Evolutionary conservation across 2,797 vertebrate species (phyloP).

Genomic region (Amniataba percoides): DNA sequence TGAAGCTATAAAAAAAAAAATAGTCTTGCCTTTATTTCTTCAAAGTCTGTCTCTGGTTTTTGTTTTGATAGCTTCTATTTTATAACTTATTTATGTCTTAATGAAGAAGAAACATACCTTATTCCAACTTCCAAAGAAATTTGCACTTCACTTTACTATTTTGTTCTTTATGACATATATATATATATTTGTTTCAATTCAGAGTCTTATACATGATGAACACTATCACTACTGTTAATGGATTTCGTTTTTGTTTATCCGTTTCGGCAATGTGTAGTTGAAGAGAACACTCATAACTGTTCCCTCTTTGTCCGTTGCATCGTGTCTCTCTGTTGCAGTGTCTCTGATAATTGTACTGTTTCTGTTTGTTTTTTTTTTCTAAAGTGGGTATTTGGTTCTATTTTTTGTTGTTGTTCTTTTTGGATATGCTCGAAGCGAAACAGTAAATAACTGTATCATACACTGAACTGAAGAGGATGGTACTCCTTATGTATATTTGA

Average conservation of each 20-base stretch:
- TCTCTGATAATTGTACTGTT: slow-evolving; percentile 81
- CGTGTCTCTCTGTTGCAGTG: slow-evolving; percentile 89
- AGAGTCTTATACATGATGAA: slow-evolving; percentile 63
- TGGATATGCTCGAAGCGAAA: slow-evolving; percentile 84
- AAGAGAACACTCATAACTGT: slow-evolving; percentile 85
- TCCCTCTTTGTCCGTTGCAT: slow-evolving; percentile 82
- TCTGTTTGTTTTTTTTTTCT: slow-evolving; percentile 72
- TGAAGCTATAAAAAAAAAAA: slow-evolving; percentile 86
- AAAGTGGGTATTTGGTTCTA: slow-evolving; percentile 82
- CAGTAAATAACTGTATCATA: slow-evolving; percentile 94
- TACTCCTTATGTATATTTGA: slow-evolving; percentile 98
- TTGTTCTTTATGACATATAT: slow-evolving; percentile 69
- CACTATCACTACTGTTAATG: slow-evolving; percentile 75
- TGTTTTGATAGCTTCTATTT: slow-evolving; percentile 86
- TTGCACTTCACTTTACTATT: slow-evolving; percentile 93
- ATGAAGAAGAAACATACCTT: slow-evolving; percentile 86
- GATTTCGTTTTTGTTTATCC: slow-evolving; percentile 70
- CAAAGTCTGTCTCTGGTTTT: slow-evolving; percentile 64
- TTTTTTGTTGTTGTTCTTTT: slow-evolving; percentile 84
- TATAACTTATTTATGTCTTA: slow-evolving; percentile 89
- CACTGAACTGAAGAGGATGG: slow-evolving; percentile 89
- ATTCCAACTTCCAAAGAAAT: slow-evolving; percentile 98
- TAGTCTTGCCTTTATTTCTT: slow-evolving; percentile 90
- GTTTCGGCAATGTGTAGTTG: slow-evolving; percentile 86
- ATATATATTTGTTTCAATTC: slow-evolving; percentile 64